Evolutionary conservation across 2,888 invertebrate species (phyloP), one percentile per base, ranked within the genome.

Genomic region (Unio pictorum): DNA sequence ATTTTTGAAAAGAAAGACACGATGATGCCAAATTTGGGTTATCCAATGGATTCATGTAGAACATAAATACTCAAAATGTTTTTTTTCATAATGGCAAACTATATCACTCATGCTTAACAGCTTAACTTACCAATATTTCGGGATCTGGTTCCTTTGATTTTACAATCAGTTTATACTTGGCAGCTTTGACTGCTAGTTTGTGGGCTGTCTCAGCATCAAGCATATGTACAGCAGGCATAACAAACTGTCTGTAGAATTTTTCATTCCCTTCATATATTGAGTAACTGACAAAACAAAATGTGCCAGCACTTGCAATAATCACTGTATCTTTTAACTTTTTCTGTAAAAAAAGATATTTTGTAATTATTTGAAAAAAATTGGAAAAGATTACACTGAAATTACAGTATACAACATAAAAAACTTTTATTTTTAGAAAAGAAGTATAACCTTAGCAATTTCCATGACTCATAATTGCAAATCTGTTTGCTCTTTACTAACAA

Each of bases 151-250:
- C 91, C 66, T 85, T 90, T 81, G 93, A 92, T 76, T 91, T 89
- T 18, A 95, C 94, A 75, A 95, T 91, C 1, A 97, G 75, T 30
- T 94, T 93, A 91, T 95, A 94, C 90, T 96, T 95, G 30, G 95
- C 93, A 11, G 94, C 92, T 75, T 92, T 89, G 1, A 98, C 92
- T 8, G 95, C 96, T 34, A 96, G 81, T 76, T 93, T 93, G 86
- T 98, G 98, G 1, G 96, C 94, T 64, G 91, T 92, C 91, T 98
- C 98, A 0, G 97, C 95, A 83, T 94, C 94, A 15, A 97, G 84
- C 18, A 92, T 88, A 75, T 76, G 79, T 45, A 93, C 91, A 1
- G 93, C 57, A 1, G 96, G 96, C 92, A 95, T 94, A 2, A 95
- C 85, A 71, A 93, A 88, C 72, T 94, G 91, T 66, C 93, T 92